phyloP scores from a whole-genome alignment of 1,140 invertebrate species.

The Pentalonia nigronervosa region DNA sequence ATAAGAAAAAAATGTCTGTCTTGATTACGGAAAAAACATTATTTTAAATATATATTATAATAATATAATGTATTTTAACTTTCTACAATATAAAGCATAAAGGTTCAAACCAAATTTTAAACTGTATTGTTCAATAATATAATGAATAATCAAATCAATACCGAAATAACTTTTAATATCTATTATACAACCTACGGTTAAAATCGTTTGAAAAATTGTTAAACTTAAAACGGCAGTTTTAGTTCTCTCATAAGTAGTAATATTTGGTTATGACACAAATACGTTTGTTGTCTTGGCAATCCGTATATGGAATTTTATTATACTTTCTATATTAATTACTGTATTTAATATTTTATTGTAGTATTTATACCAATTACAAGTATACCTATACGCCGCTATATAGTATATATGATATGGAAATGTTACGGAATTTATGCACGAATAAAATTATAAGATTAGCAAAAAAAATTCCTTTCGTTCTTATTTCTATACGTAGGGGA shows the following conservation, averaged over 20 bases:
- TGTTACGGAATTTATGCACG: not conserved
- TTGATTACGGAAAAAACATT: not conserved
- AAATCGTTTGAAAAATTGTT: too few species aligned
- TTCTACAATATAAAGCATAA: not conserved
- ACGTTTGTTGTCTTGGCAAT: not conserved
- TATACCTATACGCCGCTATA: not conserved
- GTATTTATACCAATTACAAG: not conserved
- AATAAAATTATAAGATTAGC: not conserved
- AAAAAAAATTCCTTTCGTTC: constrained; percentile 2
- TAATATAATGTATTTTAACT: not conserved
- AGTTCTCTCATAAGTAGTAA: not conserved
- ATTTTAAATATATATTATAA: not conserved
- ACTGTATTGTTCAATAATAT: not conserved
- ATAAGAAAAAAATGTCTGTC: not conserved
- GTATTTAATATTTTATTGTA: not conserved
- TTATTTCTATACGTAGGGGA: not conserved
- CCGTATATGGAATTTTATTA: not conserved
- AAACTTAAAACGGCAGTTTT: too few species aligned
- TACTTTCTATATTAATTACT: not conserved
- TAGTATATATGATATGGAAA: not conserved
- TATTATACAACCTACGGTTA: too few species aligned
- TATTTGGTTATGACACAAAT: not conserved
- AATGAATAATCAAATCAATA: not conserved
- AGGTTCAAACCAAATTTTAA: not conserved
- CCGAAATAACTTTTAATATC: too few species aligned